These are phyloP conservation scores for Antennarius maculatus DNA, from an alignment of 2,797 vertebrate species.

Conservation along the genomic window DNA sequence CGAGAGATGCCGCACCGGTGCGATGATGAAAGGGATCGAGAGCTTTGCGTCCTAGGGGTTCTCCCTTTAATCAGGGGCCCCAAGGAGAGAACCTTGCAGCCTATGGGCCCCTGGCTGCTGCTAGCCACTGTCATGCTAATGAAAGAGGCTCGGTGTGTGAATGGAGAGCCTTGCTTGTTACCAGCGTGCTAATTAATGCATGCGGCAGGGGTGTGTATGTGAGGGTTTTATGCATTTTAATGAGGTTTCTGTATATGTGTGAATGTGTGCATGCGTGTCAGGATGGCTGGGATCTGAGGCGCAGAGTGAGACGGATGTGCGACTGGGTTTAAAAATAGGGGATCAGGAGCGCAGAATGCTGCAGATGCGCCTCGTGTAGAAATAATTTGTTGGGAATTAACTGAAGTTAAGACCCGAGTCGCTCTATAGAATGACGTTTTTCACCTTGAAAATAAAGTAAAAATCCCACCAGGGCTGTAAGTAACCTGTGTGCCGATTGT, in stretches of 20 bases:
- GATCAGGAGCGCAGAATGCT: slow-evolving; percentile 35
- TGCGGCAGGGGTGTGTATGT: slow-evolving; percentile 66
- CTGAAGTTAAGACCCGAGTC: slow-evolving; percentile 10
- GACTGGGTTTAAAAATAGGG: slow-evolving; percentile 51
- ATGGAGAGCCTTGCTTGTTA: slow-evolving; percentile 82
- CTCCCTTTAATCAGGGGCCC: slow-evolving; percentile 84
- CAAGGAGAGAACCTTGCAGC: slow-evolving; percentile 73
- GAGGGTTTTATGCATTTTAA: slow-evolving; percentile 71
- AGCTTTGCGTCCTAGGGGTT: slow-evolving; percentile 76
- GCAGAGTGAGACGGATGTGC: slow-evolving; percentile 55
- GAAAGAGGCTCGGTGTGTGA: slow-evolving; percentile 82
- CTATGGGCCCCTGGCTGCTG: slow-evolving; percentile 68
- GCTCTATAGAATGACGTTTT: slow-evolving; percentile 6
- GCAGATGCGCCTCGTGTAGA: slow-evolving; percentile 34
- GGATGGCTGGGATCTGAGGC: slow-evolving; percentile 61
- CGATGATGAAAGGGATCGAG: slow-evolving; percentile 77
- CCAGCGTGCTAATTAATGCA: slow-evolving; percentile 83
- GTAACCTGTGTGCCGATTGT: neutral
- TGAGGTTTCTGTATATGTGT: slow-evolving; percentile 63
- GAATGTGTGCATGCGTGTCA: slow-evolving; percentile 48
- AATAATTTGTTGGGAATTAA: slow-evolving; percentile 46
- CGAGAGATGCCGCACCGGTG: slow-evolving; percentile 67
- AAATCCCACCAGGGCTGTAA: neutral
- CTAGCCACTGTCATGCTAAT: slow-evolving; percentile 85
- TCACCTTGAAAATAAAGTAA: slow-evolving; percentile 12